Conservation (phyloP, 2,113 vertebrate genomes). For the Grammomys surdaster region DNA sequence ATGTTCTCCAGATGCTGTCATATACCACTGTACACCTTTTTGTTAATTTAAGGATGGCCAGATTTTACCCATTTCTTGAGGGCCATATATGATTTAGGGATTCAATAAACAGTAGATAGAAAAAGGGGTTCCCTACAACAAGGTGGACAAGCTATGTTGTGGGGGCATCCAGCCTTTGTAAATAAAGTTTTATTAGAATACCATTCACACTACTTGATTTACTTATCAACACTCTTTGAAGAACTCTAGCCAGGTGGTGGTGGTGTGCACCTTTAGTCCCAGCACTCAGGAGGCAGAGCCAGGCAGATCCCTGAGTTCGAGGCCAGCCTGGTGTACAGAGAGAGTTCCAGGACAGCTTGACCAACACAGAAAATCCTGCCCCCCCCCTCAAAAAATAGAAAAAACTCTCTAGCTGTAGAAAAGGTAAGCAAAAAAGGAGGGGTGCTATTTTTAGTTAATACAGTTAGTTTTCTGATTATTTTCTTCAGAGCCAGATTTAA, state of each 20-base stretch:
- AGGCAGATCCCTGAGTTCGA: not conserved
- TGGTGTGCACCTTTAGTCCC: not conserved
- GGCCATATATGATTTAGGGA: not conserved
- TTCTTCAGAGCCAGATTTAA: constrained; percentile 12
- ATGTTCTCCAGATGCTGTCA: not conserved
- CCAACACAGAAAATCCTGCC: not conserved
- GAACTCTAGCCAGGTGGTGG: not conserved
- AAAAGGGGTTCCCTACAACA: not conserved
- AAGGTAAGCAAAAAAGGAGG: not conserved
- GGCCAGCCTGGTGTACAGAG: not conserved
- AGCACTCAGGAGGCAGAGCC: not conserved
- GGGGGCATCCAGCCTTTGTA: not conserved
- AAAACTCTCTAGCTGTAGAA: not conserved
- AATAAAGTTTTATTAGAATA: constrained; percentile 31
- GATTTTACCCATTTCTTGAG: not conserved
- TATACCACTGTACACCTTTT: not conserved
- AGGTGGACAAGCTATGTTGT: not conserved
- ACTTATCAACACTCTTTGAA: not conserved
- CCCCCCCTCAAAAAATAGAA: too few relatives aligned
- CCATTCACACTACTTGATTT: not conserved
- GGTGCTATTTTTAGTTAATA: not conserved
- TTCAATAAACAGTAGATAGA: not conserved
- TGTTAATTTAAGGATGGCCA: not conserved
- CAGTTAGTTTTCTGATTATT: not conserved
- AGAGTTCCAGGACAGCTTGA: too few relatives aligned